A percentile compares a stretch with the other conserved stretches of the same genome.
phyloP scores from a whole-genome alignment of 1,140 invertebrate genomes.

The Zaprionus gabonicus region DNA sequence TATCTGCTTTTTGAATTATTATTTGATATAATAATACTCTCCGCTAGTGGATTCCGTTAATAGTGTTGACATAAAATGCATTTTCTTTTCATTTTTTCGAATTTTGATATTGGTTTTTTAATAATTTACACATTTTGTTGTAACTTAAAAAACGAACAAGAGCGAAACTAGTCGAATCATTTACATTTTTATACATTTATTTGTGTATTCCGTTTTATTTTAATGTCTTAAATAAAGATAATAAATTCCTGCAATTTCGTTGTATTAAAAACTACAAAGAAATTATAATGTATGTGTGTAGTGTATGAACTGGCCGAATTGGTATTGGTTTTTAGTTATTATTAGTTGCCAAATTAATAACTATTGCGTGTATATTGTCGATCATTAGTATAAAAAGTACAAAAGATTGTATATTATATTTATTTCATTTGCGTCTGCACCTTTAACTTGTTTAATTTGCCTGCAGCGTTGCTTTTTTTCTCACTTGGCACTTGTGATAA shows the following conservation, averaged over 20 bases:
- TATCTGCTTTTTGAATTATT: too few species aligned
- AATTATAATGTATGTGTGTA: slow-evolving; percentile 38
- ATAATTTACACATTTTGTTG: slow-evolving; percentile 29
- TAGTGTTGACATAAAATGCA: slow-evolving; percentile 6
- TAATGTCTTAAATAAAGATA: slow-evolving; percentile 60
- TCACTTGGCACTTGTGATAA: slow-evolving; percentile 73
- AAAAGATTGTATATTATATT: slow-evolving; percentile 62
- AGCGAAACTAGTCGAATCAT: slow-evolving; percentile 33
- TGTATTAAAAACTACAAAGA: slow-evolving; percentile 63
- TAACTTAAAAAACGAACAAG: slow-evolving; percentile 33
- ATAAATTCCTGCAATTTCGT: slow-evolving; percentile 77
- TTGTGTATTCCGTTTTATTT: slow-evolving; percentile 46
- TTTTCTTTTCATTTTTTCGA: slow-evolving; percentile 10
- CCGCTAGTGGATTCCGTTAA: neutral
- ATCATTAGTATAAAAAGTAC: slow-evolving; percentile 63
- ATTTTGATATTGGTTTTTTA: slow-evolving; percentile 31
- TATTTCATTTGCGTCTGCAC: slow-evolving; percentile 51
- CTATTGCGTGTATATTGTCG: slow-evolving; percentile 67
- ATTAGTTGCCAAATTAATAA: slow-evolving; percentile 53
- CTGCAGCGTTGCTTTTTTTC: slow-evolving; percentile 53
- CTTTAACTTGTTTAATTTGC: slow-evolving; percentile 59
- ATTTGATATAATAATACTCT: neutral
- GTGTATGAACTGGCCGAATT: slow-evolving; percentile 58
- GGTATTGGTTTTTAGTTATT: slow-evolving; percentile 46
- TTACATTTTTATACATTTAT: slow-evolving; percentile 64